A percentile compares a stretch with the other conserved stretches of the same genome.
phyloP scores from a whole-genome alignment of 2,113 vertebrate species.

The Crotalus helleri region DNA sequence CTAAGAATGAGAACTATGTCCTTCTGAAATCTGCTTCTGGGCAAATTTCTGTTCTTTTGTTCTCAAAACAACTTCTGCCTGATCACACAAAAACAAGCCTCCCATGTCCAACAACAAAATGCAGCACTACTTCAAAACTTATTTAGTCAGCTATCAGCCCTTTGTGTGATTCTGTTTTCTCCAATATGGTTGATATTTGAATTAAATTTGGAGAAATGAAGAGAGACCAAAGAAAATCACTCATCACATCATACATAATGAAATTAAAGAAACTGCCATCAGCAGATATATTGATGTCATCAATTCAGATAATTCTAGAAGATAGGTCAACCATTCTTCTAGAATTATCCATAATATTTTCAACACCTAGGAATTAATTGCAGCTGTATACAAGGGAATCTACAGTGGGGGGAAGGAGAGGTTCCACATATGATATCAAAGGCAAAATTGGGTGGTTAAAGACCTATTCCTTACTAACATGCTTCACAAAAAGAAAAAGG shows the following conservation, averaged over 20 bases:
- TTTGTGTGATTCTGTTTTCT: not conserved
- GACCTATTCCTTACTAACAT: not conserved
- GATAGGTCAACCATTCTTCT: not conserved
- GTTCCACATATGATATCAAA: not conserved
- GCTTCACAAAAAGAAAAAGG: not conserved
- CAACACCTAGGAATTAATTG: not conserved
- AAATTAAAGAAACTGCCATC: not conserved
- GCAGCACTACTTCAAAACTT: not conserved
- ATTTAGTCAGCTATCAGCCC: not conserved
- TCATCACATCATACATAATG: not conserved
- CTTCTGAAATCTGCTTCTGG: conserved; percentile 27
- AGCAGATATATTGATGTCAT: not conserved
- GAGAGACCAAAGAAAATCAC: not conserved
- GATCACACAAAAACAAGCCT: conserved; percentile 7
- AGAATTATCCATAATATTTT: not conserved
- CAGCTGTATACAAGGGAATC: not conserved
- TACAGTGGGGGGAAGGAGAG: not conserved
- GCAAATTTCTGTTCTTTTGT: not conserved
- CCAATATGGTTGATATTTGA: not conserved
- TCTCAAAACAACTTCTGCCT: not conserved
- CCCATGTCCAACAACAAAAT: not conserved
- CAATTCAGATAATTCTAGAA: not conserved
- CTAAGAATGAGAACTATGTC: conserved; percentile 14
- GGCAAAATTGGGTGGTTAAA: not conserved
- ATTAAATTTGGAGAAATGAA: not conserved